Base-by-base conservation (phyloP, 2,113 vertebrate species). In the Pungitius pungitius region DNA sequence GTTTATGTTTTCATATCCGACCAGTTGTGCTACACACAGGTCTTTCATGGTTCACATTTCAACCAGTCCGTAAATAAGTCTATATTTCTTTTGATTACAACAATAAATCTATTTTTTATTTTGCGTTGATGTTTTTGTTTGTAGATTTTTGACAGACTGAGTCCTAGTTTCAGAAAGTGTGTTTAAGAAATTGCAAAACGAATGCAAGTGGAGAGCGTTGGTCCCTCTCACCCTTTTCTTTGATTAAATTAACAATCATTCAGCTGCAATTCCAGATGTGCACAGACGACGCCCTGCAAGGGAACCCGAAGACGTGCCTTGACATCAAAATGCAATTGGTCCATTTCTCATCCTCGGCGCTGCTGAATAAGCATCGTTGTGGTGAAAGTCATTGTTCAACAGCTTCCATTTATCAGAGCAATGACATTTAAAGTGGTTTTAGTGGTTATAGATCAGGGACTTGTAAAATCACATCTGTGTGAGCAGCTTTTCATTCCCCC, bases 311-410 rank as follows among this genome's bases (percentile, higher is more conserved):
- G 56, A 80, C 51, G 22, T 45, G 35, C 58, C 18, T 11, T 1
- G 6, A n/a, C n/a, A 73, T 65, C 49, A 59, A 59, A 71, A 54
- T 47, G 20, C 68, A 77, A 80, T 20, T 51, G 37, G 14, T 42
- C 35, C 35, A 71, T 69, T 80, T 83, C 14, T 66, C 17, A 59
- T 42, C 6, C 4, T 14, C 2, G 0, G 35, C 8, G n/a, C 27
- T 12, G 20, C 49, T 52, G 52, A 59, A 69, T 45, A 54, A 75
- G 67, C 65, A 58, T 60, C 10, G 55, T 62, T 57, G 57, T 52
- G 11, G 18, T 56, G 8, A 17, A 65, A 61, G 40, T 14, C 27
- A 67, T 66, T 75, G n/a, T 35, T 66, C 60, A 56, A 22, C 20
- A 57, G 49, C 47, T 55, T 35, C 47, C 45, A 54, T 54, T 58